Conservation (phyloP, 2,797 vertebrate species). For the Lates japonicus region DNA sequence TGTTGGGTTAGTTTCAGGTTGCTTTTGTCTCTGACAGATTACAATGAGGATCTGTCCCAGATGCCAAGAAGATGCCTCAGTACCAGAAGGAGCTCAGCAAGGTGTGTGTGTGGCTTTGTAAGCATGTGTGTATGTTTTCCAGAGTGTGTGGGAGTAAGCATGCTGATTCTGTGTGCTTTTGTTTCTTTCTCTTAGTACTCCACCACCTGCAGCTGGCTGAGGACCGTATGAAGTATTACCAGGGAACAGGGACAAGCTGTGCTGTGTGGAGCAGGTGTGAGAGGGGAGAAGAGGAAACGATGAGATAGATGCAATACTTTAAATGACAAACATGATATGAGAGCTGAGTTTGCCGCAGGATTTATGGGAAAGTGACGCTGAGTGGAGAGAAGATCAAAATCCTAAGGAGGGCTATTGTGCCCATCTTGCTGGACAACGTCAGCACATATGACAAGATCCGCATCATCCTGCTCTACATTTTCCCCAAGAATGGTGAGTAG, state of each 20-base stretch:
- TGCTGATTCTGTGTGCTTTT: constrained; percentile 23
- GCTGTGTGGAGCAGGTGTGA: constrained; percentile 97
- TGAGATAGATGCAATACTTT: background rate
- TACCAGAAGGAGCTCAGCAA: constrained; percentile 99
- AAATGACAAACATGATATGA: background rate
- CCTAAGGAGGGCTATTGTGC: constrained; percentile 98
- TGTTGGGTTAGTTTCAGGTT: background rate
- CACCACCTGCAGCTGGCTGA: constrained; percentile 98
- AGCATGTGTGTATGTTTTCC: background rate
- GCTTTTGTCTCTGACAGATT: constrained; percentile 86
- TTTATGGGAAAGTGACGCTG: constrained; percentile 96
- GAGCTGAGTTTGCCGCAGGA: constrained; percentile 84
- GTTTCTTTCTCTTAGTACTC: constrained; percentile 92
- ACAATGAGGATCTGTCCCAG: constrained; percentile 99
- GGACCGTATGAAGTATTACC: constrained; percentile 99
- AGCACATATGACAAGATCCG: constrained; percentile 98
- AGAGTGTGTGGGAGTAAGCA: background rate
- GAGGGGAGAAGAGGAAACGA: background rate
- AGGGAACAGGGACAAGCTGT: constrained; percentile 98
- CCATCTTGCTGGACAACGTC: constrained; percentile 97
- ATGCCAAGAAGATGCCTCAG: constrained; percentile 99
- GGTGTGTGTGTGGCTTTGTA: constrained; percentile 79
- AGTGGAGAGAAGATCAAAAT: constrained; percentile 99
- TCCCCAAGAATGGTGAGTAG: constrained; percentile 95
- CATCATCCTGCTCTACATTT: constrained; percentile 99